Base-by-base conservation (phyloP, 2,888 invertebrate species). In the Campaea margaritaria region DNA sequence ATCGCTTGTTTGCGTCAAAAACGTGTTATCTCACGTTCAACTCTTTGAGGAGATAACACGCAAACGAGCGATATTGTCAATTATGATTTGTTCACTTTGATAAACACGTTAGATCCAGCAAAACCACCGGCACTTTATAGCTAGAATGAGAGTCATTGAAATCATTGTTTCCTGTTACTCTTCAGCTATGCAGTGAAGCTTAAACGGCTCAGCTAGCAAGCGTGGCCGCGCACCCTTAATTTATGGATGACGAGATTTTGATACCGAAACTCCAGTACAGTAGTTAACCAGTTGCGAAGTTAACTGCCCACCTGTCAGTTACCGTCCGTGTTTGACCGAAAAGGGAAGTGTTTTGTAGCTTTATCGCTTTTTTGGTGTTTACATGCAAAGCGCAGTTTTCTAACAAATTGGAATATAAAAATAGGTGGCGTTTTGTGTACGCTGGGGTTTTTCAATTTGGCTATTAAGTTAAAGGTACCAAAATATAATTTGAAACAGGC, bases 211-310 rank as follows among this genome's bases (percentile, higher is more conserved):
- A 79, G 74, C 74, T 74, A 72, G 80, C 73, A 69, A 45, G 69
- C 74, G 31, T 31, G 7, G 31, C 27, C 31, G 31, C 9, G 72
- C 80, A 74, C 73, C 78, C 79, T 82, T 86, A 84, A 87, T 86
- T 88, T 88, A 87, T 86, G 83, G 82, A 86, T 84, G 84, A 83
- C 75, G 82, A 85, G 86, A 86, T 85, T 85, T 85, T 86, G 85
- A 86, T 86, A 83, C 78, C 75, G 73, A 70, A 72, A 58, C 62
- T 64, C 62, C 53, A 58, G 53, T 70, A 62, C 61, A 64, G 73
- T 52, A 62, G 72, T 48, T 47, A 54, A 54, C 58, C 46, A 47
- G 57, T 49, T 74, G 70, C 68, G 72, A 70, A 72, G 73, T 69
- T 77, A 79, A 78, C 70, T 72, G 76, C 73, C 54, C 54, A 58